Evolutionary conservation across 1,140 invertebrate genomes (phyloP), one percentile per base, ranked within the genome.

Genomic region (Chelonus insularis): DNA sequence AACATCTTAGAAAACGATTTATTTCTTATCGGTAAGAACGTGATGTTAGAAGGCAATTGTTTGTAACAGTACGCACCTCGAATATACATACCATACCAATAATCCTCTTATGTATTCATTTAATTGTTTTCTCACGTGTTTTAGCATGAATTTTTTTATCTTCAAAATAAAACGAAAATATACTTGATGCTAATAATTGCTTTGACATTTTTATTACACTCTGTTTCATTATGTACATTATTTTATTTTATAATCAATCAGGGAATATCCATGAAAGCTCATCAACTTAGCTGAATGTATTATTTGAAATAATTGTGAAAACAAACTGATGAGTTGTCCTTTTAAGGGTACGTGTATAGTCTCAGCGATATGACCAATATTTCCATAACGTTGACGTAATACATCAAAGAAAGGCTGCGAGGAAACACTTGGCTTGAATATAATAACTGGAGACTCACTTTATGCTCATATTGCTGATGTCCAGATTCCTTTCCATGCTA

Each of bases 321-420:
- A n/a, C 14, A 23, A 32, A 23, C 6, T 20, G 21, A 51, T 25
- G 9, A 9, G 32, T 37, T 11, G 21, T 12, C 45, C 34, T 52
- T 52, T 60, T 60, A 52, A 60, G 52, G 48, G 18, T 48, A 60
- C 34, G 20, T 11, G 36, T 20, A 36, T n/a, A n/a, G 32, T 34
- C 39, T 23, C 20, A 18, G 11, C 48, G 23, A 12, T 34, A 7
- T 11, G 14, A 20, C 34, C 32, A 60, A 52, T 60, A 60, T 60
- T 60, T 32, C 57, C 57, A 41, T 23, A 29, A 50, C 23, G 32
- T 60, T 60, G 57, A 52, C 47, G 48, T 29, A 41, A 51, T 43
- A 12, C 34, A 51, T n/a, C 12, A 2, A 34, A 45, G 3, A 25
- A 23, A 36, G 21, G 36, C 5, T 12, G 14, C 8, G 12, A 21